Percentiles rank a stretch among this genome's conserved stretches.
Conservation (phyloP, 2,888 invertebrate species). For the Chaetogeoica ovagalla region DNA sequence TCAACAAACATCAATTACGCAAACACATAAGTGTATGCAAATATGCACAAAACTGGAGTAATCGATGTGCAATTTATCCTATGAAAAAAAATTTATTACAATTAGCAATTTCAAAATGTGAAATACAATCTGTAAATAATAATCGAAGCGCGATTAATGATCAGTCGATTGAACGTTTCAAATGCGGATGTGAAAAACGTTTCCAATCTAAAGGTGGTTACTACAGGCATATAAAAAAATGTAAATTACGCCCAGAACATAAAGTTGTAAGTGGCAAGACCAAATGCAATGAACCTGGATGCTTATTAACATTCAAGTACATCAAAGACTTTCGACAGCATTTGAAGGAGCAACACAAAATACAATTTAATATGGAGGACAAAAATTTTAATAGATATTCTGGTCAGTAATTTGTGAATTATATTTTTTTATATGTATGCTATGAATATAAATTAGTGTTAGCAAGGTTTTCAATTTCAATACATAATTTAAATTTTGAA, state of each 20-base stretch:
- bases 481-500: not conserved
- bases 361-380: slow-evolving; percentile 29
- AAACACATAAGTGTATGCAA: slow-evolving; percentile 5
- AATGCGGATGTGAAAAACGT: slow-evolving; percentile 36
- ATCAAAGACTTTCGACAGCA: slow-evolving; percentile 38
- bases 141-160: not conserved
- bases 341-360: slow-evolving; percentile 28
- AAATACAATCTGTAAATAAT: not conserved
- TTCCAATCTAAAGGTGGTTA: slow-evolving; percentile 40
- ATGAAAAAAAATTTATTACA: not conserved
- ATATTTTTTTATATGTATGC: no score
- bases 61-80: not conserved
- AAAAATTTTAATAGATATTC: slow-evolving; percentile 22
- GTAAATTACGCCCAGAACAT: slow-evolving; percentile 20
- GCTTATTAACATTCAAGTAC: slow-evolving; percentile 30
- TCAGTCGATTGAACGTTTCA: not conserved
- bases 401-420: slow-evolving; percentile 13
- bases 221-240: slow-evolving; percentile 34
- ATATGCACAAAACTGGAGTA: slow-evolving; percentile 8
- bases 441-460: no score
- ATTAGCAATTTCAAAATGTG: slow-evolving; percentile 1
- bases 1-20: not conserved
- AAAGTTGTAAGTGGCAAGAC: slow-evolving; percentile 29
- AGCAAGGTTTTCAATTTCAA: not conserved
- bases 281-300: slow-evolving; percentile 30